Conservation (phyloP, 2,888 invertebrate species). For the Caenorhabditis becei region DNA sequence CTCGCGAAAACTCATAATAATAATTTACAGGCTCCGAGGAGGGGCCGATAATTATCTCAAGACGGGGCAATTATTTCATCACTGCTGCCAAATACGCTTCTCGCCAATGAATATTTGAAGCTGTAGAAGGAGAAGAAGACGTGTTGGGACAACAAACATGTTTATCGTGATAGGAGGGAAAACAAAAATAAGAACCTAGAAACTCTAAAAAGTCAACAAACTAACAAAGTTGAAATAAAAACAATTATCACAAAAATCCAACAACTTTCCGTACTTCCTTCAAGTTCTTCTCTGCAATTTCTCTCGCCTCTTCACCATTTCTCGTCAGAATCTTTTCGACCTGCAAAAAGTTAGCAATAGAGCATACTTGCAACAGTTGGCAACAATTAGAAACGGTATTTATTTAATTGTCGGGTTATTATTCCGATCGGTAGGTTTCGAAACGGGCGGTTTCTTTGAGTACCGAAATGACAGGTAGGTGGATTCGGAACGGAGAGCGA, state of each 20-base stretch:
- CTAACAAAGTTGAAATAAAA: slow-evolving; percentile 9
- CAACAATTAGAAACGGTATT: background rate
- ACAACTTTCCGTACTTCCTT: slow-evolving; percentile 54
- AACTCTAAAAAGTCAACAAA: background rate
- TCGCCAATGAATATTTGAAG: slow-evolving; percentile 34
- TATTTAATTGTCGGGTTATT: background rate
- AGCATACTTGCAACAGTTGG: too few species aligned
- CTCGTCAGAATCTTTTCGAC: slow-evolving; percentile 62
- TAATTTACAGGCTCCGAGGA: slow-evolving; percentile 3
- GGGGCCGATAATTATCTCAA: slow-evolving; percentile 1
- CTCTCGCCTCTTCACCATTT: slow-evolving; percentile 58
- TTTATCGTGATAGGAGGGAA: slow-evolving; percentile 1
- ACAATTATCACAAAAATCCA: slow-evolving; percentile 55
- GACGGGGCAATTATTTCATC: slow-evolving; percentile 48
- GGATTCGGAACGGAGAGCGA: too few species aligned
- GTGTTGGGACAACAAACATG: background rate
- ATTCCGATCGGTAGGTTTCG: too few species aligned
- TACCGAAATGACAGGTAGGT: too few species aligned
- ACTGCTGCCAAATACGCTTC: slow-evolving; percentile 27
- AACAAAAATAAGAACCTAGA: background rate
- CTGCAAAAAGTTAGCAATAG: slow-evolving; percentile 35
- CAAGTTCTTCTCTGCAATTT: slow-evolving; percentile 64
- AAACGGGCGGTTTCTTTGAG: too few species aligned
- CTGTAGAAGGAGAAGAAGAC: background rate
- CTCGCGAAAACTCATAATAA: background rate